These are phyloP conservation scores for Phalanger gymnotis DNA, from an alignment of 2,797 vertebrate species.

Conservation along the genomic window DNA sequence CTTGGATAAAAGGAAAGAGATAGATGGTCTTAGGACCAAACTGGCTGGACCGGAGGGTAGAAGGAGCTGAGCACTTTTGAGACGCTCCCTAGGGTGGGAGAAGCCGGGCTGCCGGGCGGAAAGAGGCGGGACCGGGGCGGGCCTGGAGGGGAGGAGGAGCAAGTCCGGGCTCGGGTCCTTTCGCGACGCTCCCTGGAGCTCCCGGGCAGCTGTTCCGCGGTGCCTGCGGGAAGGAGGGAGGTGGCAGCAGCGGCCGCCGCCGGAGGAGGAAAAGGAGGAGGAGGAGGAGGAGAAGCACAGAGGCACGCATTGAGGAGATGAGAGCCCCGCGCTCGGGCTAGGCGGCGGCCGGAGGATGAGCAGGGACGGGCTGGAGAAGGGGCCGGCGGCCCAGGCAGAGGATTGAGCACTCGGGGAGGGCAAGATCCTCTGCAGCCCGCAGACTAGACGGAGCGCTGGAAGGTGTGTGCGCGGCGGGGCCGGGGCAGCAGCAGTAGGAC, in stretches of 20 bases:
- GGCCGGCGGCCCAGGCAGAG: not conserved
- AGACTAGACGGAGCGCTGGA: not conserved
- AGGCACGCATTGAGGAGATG: not conserved
- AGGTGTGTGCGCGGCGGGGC: conserved; percentile 27
- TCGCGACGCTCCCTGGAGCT: conserved; percentile 70
- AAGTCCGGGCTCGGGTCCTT: conserved; percentile 50
- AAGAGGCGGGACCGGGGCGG: conserved; percentile 37
- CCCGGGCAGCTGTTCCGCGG: not conserved
- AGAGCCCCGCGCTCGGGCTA: not conserved
- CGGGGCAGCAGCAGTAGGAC: not conserved
- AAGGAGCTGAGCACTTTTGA: conserved; percentile 69
- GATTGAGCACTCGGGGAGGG: not conserved
- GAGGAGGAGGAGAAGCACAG: not conserved
- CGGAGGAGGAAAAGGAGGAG: not conserved
- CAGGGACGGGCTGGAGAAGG: not conserved
- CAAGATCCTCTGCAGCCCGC: not conserved
- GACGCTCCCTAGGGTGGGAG: conserved; percentile 77
- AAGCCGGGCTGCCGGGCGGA: not conserved
- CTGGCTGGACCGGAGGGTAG: not conserved
- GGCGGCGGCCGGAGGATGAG: not conserved
- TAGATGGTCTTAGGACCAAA: not conserved
- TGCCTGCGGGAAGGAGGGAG: conserved; percentile 13
- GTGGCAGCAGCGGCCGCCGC: not conserved
- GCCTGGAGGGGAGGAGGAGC: not conserved
- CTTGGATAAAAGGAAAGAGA: not conserved